Evolutionary conservation across 1,140 invertebrate species (phyloP).

Genomic region (Papilio helenus): DNA sequence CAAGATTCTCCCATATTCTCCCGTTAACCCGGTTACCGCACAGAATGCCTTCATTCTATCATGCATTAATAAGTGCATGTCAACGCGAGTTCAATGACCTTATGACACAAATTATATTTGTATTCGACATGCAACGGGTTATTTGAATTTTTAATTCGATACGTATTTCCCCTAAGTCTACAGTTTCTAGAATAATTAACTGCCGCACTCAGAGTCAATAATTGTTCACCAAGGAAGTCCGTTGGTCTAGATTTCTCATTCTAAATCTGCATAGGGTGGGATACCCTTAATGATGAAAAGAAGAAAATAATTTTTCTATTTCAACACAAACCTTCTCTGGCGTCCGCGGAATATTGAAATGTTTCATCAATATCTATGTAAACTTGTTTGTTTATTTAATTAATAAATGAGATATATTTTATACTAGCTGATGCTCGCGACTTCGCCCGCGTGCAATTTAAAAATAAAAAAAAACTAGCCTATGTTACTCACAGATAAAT

Average conservation of each 20-base stretch:
- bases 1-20: background rate
- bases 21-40: constrained; percentile 26
- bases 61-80: background rate
- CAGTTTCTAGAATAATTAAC: background rate
- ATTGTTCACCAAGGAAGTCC: background rate
- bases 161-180: background rate
- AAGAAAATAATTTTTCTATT: too few relatives aligned
- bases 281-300: too few relatives aligned
- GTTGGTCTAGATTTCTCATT: background rate
- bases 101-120: constrained; percentile 22
- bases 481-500: too few relatives aligned
- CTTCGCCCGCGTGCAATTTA: too few relatives aligned
- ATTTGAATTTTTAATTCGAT: constrained; percentile 19
- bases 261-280: too few relatives aligned
- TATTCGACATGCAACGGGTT: constrained; percentile 9
- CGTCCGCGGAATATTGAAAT: too few relatives aligned
- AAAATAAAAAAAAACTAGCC: too few relatives aligned
- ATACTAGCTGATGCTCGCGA: too few relatives aligned
- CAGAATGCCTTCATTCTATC: background rate
- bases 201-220: background rate
- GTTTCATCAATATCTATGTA: too few relatives aligned
- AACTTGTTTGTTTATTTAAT: too few relatives aligned
- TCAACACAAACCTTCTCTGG: too few relatives aligned
- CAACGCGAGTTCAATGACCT: background rate
- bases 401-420: too few relatives aligned